These are phyloP conservation scores for Urocolius indicus DNA, from an alignment of 2,113 vertebrate species.

Conservation along the genomic window DNA sequence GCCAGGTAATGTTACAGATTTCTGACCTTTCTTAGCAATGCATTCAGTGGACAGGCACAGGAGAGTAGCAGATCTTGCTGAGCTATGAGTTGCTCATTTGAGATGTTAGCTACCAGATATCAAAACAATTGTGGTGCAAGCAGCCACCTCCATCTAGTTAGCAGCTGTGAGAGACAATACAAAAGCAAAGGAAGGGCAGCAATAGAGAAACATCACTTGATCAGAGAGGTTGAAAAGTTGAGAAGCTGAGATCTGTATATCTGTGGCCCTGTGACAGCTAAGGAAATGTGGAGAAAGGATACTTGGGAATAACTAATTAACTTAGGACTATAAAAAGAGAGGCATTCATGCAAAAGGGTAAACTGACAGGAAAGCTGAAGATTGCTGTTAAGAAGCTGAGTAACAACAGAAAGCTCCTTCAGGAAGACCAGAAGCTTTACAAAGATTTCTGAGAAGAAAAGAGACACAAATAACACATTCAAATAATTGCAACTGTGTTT, in stretches of 20 bases:
- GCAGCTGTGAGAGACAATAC: background rate
- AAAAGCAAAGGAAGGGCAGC: background rate
- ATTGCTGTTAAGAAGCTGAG: background rate
- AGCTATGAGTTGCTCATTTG: background rate
- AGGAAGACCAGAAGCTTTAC: background rate
- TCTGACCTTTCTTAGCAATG: background rate
- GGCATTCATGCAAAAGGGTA: background rate
- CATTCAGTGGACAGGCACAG: background rate
- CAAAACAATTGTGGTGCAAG: background rate
- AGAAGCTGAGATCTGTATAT: background rate
- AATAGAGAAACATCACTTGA: background rate
- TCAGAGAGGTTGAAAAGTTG: too few species aligned
- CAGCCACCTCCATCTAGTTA: background rate
- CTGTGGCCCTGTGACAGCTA: background rate
- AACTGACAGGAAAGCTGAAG: background rate
- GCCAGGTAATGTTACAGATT: background rate
- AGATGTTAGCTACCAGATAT: background rate
- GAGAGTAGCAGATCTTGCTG: background rate
- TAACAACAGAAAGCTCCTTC: background rate
- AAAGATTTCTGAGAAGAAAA: background rate
- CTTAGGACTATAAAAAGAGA: background rate
- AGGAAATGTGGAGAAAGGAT: background rate
- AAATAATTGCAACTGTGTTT: background rate
- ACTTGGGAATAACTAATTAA: background rate
- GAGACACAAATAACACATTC: background rate